Evolutionary conservation across 92 coral and sea anemone genomes (phyloP).

Genomic region (Epizoanthus rinbou): DNA sequence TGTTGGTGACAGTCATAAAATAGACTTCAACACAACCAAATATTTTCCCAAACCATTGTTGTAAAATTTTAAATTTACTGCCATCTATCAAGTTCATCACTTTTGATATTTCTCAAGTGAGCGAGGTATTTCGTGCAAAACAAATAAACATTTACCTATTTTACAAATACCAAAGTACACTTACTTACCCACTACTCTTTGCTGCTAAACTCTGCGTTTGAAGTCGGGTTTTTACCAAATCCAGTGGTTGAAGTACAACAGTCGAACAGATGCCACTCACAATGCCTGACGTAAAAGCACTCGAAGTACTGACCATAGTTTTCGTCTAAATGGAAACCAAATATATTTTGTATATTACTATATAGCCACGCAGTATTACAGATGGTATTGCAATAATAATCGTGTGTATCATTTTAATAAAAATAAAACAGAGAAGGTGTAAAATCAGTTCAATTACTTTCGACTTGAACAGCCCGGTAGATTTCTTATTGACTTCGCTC

Average conservation of each 20-base stretch:
- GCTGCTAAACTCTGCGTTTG: slow-evolving; percentile 65
- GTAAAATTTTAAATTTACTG: no score
- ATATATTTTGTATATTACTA: not conserved
- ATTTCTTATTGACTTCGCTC: slow-evolving; percentile 18
- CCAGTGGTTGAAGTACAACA: slow-evolving; percentile 89
- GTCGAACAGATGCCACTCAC: slow-evolving; percentile 95
- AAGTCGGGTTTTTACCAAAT: slow-evolving; percentile 90
- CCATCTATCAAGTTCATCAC: no score
- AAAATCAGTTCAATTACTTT: not conserved
- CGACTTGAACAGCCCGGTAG: not conserved
- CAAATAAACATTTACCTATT: no score
- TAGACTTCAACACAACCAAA: no score
- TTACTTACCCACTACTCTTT: slow-evolving; percentile 30
- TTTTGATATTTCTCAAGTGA: no score
- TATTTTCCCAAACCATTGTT: no score
- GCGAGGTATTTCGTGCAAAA: no score
- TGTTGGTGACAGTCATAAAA: no score
- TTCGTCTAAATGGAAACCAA: slow-evolving; percentile 9
- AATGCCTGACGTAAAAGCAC: slow-evolving; percentile 87
- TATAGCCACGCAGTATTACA: not conserved
- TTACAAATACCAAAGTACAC: not conserved
- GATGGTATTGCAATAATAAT: no score
- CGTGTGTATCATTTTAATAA: no score
- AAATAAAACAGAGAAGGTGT: not conserved
- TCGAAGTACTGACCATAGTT: slow-evolving; percentile 39